Evolutionary conservation across 2,888 invertebrate genomes (phyloP).

Genomic region (Philhelius pedissequus): DNA sequence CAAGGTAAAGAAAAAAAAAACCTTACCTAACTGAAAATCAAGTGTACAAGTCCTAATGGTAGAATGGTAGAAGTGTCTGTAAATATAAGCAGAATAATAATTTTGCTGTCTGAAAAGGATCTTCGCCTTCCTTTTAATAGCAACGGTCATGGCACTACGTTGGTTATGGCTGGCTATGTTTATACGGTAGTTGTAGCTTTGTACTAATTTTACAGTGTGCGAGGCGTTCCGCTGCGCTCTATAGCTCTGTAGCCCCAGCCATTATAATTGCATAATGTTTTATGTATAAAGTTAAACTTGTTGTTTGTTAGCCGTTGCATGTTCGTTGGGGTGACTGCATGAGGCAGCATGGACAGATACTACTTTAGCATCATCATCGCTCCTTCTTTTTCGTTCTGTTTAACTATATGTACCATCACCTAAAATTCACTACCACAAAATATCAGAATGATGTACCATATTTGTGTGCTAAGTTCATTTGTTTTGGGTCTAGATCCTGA

Average conservation of each 20-base stretch:
- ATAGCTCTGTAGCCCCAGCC: constrained; percentile 23
- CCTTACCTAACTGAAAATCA: constrained; percentile 3
- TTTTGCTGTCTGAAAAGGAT: constrained; percentile 59
- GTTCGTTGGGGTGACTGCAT: not conserved
- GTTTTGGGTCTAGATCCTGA: not conserved
- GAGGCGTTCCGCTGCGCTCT: too few species aligned
- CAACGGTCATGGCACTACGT: constrained; percentile 26
- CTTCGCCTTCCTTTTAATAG: constrained; percentile 33
- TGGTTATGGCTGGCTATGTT: not conserved
- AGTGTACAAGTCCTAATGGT: constrained; percentile 35
- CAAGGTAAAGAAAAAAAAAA: not conserved
- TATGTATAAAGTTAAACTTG: constrained; percentile 67
- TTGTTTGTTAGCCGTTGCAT: constrained; percentile 38
- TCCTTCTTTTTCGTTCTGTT: not conserved
- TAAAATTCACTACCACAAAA: constrained; percentile 34
- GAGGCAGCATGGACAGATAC: constrained; percentile 30
- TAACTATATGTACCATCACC: not conserved
- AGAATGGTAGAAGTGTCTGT: constrained; percentile 34
- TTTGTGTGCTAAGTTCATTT: not conserved
- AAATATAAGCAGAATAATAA: constrained; percentile 52
- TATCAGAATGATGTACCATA: constrained; percentile 35
- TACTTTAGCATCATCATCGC: not conserved
- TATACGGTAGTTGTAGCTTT: constrained; percentile 39
- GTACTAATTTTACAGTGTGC: constrained; percentile 51
- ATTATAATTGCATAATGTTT: constrained; percentile 68